Conservation (phyloP, 2,797 vertebrate genomes). For the Pteronotus mesoamericanus region DNA sequence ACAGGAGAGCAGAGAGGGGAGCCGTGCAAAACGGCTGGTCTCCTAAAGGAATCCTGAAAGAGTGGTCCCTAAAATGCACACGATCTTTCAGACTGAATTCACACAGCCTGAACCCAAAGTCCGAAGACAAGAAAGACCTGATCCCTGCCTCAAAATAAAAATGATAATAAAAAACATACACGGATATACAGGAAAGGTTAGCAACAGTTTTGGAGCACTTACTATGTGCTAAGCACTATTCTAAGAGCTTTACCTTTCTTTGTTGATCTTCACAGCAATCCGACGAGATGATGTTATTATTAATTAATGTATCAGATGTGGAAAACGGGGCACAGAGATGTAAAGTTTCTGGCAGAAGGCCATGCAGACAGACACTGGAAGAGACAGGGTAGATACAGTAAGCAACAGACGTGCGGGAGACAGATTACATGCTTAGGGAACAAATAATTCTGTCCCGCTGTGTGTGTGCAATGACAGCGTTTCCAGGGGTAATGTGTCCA, state of each 20-base stretch:
- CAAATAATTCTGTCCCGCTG: background rate
- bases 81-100: background rate
- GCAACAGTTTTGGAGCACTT: background rate
- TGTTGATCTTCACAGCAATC: background rate
- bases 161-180: background rate
- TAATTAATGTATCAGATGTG: background rate
- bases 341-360: background rate
- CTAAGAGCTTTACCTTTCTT: background rate
- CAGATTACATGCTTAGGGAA: no score
- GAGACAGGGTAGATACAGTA: background rate
- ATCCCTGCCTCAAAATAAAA: background rate
- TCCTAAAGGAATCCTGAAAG: background rate
- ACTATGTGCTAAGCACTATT: background rate
- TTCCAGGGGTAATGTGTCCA: background rate
- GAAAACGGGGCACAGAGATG: background rate
- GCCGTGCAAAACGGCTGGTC: fast-evolving
- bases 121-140: background rate
- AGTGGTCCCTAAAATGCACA: background rate
- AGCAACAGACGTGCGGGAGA: background rate
- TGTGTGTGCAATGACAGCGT: fast-evolving
- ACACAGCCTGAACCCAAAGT: background rate
- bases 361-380: background rate
- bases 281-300: background rate
- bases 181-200: background rate
- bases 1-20: background rate